phyloP scores from a whole-genome alignment of 2,888 invertebrate genomes.

The Lochmaea capreae region DNA sequence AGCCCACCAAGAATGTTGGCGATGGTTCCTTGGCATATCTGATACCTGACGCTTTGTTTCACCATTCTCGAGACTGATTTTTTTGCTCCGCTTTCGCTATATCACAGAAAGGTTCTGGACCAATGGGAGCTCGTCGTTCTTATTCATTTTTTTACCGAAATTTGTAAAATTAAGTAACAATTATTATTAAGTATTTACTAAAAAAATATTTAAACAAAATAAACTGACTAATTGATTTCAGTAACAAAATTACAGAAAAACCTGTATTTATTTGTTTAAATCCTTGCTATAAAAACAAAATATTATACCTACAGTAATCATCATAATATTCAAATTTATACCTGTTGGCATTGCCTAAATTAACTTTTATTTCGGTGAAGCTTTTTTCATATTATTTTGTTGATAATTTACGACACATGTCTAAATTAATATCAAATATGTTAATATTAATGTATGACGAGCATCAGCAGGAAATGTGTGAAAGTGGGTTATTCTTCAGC shows the following conservation, averaged over 20 bases:
- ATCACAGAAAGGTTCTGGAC: no score
- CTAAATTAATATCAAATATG: slow-evolving; percentile 1
- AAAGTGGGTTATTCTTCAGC: background rate
- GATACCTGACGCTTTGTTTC: no score
- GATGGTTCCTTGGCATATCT: no score
- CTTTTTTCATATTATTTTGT: background rate
- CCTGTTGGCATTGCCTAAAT: slow-evolving; percentile 1
- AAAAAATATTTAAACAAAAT: background rate
- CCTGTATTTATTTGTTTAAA: background rate
- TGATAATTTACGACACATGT: slow-evolving; percentile 5
- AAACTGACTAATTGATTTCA: background rate
- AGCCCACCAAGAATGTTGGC: no score
- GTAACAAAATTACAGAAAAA: background rate
- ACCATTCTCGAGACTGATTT: no score
- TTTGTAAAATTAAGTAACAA: no score
- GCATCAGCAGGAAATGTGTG: background rate
- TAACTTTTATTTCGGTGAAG: slow-evolving; percentile 6
- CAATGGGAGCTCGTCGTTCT: no score
- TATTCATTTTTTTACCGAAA: no score
- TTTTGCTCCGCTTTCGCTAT: no score
- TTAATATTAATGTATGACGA: background rate
- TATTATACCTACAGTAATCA: background rate
- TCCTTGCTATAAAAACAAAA: background rate
- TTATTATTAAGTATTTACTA: no score
- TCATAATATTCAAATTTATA: background rate